Conservation (phyloP, 2,888 invertebrate species). For the Agonopterix arenella region DNA sequence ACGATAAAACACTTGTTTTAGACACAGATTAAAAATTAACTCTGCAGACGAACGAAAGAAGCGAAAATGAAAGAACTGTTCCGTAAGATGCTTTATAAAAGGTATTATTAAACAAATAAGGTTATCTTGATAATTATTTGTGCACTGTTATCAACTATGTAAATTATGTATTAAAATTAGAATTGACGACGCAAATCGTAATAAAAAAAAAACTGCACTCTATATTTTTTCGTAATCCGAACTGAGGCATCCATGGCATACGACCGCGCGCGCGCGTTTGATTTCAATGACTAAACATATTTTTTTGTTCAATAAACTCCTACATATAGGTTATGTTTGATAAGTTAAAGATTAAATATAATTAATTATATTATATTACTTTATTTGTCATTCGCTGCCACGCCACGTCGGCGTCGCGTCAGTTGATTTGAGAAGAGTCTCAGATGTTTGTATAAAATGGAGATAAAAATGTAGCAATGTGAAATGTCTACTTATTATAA, state of each 20-base stretch:
- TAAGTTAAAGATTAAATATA: neutral
- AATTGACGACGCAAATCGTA: neutral
- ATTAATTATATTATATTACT: too few relatives aligned
- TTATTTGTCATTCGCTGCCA: too few relatives aligned
- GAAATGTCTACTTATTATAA: too few relatives aligned
- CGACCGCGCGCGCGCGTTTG: slow-evolving; percentile 13
- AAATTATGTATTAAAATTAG: neutral
- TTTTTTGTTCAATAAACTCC: slow-evolving; percentile 6
- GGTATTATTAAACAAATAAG: neutral
- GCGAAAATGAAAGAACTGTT: neutral
- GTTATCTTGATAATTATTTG: slow-evolving; percentile 2
- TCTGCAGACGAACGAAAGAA: too few relatives aligned
- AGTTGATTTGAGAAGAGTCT: too few relatives aligned
- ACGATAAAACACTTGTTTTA: neutral
- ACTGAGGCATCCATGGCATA: slow-evolving; percentile 20
- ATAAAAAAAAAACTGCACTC: neutral
- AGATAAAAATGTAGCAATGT: too few relatives aligned
- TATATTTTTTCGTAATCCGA: slow-evolving; percentile 7
- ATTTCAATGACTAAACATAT: slow-evolving; percentile 23
- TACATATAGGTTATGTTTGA: slow-evolving; percentile 16
- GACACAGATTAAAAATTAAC: too few relatives aligned
- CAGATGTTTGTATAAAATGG: too few relatives aligned
- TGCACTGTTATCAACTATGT: neutral
- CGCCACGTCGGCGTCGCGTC: too few relatives aligned
- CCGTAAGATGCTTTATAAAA: neutral